Evolutionary conservation across 2,797 vertebrate genomes (phyloP).

Genomic region (Acanthurus lineatus): DNA sequence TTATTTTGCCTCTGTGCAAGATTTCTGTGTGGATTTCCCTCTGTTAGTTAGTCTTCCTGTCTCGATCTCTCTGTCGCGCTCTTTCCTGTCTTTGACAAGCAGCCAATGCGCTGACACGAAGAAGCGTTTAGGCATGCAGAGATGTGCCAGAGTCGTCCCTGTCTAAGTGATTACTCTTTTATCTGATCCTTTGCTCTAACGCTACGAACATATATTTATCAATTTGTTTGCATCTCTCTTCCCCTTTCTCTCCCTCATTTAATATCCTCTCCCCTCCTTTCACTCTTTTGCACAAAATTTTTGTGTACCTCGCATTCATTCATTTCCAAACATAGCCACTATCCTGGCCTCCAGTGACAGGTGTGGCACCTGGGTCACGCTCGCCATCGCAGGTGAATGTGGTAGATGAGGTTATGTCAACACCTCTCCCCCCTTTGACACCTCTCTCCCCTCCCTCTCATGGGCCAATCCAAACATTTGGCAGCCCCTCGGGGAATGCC

Average conservation of each 20-base stretch:
- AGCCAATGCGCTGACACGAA: conserved; percentile 77
- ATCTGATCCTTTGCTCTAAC: conserved; percentile 70
- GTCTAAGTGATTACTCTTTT: conserved; percentile 78
- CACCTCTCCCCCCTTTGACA: conserved; percentile 59
- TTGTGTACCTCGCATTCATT: conserved; percentile 16
- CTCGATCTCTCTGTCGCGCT: conserved; percentile 48
- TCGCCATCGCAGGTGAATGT: conserved; percentile 65
- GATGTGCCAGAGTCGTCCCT: conserved; percentile 66
- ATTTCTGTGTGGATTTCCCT: conserved; percentile 32
- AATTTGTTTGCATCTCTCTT: conserved; percentile 32
- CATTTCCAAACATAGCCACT: neutral
- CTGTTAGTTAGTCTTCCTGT: conserved; percentile 37
- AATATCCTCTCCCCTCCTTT: conserved; percentile 17
- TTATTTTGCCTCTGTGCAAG: conserved; percentile 31
- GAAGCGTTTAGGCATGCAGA: conserved; percentile 64
- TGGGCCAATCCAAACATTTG: conserved; percentile 72
- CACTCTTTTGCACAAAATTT: neutral
- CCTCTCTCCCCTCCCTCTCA: conserved; percentile 31
- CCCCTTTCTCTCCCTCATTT: conserved; percentile 24
- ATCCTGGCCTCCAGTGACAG: conserved; percentile 54
- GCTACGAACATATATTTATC: conserved; percentile 52
- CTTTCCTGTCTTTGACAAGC: conserved; percentile 69
- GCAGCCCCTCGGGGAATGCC: conserved; percentile 62
- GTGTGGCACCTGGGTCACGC: conserved; percentile 65
- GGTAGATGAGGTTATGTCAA: conserved; percentile 66